Conservation (phyloP, 2,888 invertebrate species). For the Pelosia muscerda region DNA sequence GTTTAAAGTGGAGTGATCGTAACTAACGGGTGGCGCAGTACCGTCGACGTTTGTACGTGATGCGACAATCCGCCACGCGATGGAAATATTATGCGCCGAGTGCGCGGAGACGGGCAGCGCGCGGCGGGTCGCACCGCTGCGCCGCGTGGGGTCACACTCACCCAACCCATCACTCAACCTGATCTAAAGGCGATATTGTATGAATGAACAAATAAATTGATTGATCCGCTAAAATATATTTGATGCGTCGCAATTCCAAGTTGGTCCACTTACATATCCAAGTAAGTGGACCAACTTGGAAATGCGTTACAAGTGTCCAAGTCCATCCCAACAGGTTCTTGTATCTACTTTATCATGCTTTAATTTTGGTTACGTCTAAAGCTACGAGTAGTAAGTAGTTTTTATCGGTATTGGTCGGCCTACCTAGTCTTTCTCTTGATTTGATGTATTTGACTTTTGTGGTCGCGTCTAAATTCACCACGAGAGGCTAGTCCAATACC, state of each 20-base stretch:
- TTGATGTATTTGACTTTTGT: no score
- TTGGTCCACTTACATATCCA: background rate
- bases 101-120: constrained; percentile 16
- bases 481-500: no score
- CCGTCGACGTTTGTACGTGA: constrained; percentile 66
- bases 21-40: constrained; percentile 81
- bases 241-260: background rate
- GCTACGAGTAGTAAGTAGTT: no score
- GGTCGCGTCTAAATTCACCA: no score
- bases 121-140: constrained; percentile 58
- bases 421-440: no score
- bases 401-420: no score
- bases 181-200: constrained; percentile 40
- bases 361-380: no score
- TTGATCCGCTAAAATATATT: background rate
- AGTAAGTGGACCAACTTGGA: no score
- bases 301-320: no score
- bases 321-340: no score
- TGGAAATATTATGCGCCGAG: constrained; percentile 67
- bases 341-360: no score
- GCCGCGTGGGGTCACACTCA: constrained; percentile 72
- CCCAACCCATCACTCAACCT: constrained; percentile 47
- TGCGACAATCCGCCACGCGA: constrained; percentile 68
- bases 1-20: constrained; percentile 85
- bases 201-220: constrained; percentile 22